phyloP scores from a whole-genome alignment of 2,113 vertebrate genomes.

The Aptenodytes forsteri region DNA sequence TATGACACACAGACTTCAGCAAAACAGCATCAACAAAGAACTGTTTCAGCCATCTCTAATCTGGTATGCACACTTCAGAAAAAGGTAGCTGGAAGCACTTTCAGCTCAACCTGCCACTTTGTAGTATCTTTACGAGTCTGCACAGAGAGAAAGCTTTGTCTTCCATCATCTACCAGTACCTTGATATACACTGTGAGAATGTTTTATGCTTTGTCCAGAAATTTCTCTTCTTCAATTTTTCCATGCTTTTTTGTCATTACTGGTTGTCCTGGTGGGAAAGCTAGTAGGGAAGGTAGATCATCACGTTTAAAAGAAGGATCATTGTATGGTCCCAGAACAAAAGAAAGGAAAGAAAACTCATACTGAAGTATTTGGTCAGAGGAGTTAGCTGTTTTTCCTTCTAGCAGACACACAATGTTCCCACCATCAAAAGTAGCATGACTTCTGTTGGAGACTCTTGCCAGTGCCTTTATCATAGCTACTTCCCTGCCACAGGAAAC shows the following conservation, averaged over 20 bases:
- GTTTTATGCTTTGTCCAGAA: neutral
- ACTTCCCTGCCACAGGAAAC: neutral
- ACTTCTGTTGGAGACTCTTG: neutral
- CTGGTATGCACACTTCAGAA: slow-evolving; percentile 78
- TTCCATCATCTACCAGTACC: neutral
- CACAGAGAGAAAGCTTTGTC: neutral
- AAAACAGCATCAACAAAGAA: slow-evolving; percentile 77
- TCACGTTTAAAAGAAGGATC: neutral
- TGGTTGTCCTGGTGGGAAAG: neutral
- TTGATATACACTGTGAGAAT: neutral
- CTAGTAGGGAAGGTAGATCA: neutral
- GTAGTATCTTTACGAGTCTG: slow-evolving; percentile 63
- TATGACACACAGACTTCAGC: slow-evolving; percentile 80
- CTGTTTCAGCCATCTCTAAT: slow-evolving; percentile 79
- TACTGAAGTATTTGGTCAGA: neutral
- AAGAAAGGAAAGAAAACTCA: neutral
- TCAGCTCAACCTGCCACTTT: slow-evolving; percentile 74
- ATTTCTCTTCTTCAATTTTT: neutral
- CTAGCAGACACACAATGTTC: neutral
- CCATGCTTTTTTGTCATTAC: neutral
- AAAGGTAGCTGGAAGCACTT: slow-evolving; percentile 74
- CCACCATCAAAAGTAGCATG: neutral
- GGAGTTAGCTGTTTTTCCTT: neutral
- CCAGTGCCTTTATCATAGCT: neutral
- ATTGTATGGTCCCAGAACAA: neutral